phyloP scores from a whole-genome alignment of 2,888 invertebrate genomes.

The Portevinia maculata region DNA sequence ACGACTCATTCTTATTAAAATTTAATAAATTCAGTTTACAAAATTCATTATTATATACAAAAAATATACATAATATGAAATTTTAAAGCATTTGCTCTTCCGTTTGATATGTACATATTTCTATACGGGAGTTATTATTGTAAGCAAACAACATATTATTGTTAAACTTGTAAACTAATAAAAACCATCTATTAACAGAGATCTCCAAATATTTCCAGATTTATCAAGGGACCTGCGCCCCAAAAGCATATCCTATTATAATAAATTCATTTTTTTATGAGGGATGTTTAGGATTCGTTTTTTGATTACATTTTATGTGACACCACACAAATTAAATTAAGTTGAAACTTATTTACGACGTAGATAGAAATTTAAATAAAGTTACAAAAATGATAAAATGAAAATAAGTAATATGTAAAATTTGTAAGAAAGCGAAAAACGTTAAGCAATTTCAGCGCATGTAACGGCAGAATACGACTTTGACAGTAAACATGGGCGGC shows the following conservation, averaged over 20 bases:
- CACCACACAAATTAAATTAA: slow-evolving; percentile 75
- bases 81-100: slow-evolving; percentile 75
- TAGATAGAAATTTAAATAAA: slow-evolving; percentile 65
- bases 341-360: slow-evolving; percentile 61
- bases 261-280: slow-evolving; percentile 63
- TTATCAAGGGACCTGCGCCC: slow-evolving; percentile 51
- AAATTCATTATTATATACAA: slow-evolving; percentile 71
- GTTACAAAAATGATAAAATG: slow-evolving; percentile 53
- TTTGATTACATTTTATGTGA: slow-evolving; percentile 53
- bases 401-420: slow-evolving; percentile 66
- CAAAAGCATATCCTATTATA: slow-evolving; percentile 56
- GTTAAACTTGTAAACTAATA: slow-evolving; percentile 66
- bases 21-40: slow-evolving; percentile 77
- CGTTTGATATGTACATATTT: slow-evolving; percentile 74
- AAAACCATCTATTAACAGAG: slow-evolving; percentile 38
- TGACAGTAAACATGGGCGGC: slow-evolving; percentile 31
- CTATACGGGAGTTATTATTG: slow-evolving; percentile 69
- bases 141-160: slow-evolving; percentile 66
- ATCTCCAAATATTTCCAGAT: slow-evolving; percentile 54
- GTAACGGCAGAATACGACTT: slow-evolving; percentile 45
- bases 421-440: slow-evolving; percentile 63
- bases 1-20: slow-evolving; percentile 78
- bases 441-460: slow-evolving; percentile 72
- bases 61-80: slow-evolving; percentile 70
- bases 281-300: slow-evolving; percentile 62